Evolutionary conservation across 1,140 invertebrate genomes (phyloP), one percentile per base, ranked within the genome.

Genomic region (Caerostris extrusa): DNA sequence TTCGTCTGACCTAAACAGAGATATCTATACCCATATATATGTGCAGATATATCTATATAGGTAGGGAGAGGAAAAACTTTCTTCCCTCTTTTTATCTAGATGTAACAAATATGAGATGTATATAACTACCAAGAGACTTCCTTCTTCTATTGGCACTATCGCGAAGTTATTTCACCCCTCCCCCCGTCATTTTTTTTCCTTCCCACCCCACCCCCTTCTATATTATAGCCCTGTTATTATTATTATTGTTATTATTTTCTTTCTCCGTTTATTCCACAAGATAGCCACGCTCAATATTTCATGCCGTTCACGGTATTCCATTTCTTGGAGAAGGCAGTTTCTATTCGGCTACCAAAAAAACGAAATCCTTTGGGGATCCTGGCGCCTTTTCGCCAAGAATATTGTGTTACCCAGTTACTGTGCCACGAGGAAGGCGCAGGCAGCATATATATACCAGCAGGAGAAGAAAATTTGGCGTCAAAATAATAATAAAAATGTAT

Each of bases 281-380:
- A 91, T 92, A 85, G 92, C 92, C 92, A 88, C 85, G 57, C 85
- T 93, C 92, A 93, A 93, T 93, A 93, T 93, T 93, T 93, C 92
- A 93, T 93, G 92, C 92, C 56, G 88, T 93, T 93, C 92, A 93
- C 92, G 92, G 69, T 89, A 88, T 88, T 93, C 85, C 92, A 93
- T 93, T 93, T 89, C 92, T 91, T 77, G 64, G 69, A 53, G 86
- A 61, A 93, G 34, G 71, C 83, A 64, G 85, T 93, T 93, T 93
- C 92, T 89, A 93, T 93, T 93, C 88, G 92, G 85, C 92, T 67
- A 34, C 34, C 34, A 34, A 34, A 34, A 50, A 64, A 71, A 81
- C 53, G 53, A 67, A 88, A 88, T 88, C 92, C 85, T 64, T 34
- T 77, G 67, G 92, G 92, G 92, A 67, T 5, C 34, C 14, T 50